Evolutionary conservation across 2,888 invertebrate species (phyloP).

Genomic region (Melanophora roralis): DNA sequence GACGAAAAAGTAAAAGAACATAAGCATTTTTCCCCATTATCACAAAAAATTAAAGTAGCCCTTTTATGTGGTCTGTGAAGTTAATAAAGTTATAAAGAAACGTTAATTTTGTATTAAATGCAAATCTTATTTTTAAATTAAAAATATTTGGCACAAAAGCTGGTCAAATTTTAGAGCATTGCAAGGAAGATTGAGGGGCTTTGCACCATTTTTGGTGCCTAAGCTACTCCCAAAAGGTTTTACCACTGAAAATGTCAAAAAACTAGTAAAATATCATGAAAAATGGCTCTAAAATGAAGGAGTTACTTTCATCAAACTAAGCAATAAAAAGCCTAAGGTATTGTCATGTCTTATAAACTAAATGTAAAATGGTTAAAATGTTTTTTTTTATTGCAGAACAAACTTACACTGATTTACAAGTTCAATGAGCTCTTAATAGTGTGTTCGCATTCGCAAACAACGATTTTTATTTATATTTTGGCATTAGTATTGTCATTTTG

Average conservation of each 20-base stretch:
- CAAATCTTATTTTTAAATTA: not conserved
- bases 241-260: constrained; percentile 36
- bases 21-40: constrained; percentile 47
- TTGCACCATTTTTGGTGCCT: constrained; percentile 50
- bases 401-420: constrained; percentile 4
- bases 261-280: constrained; percentile 25
- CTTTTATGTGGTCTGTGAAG: constrained; percentile 35
- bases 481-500: not conserved
- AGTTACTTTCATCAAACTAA: not conserved
- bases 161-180: constrained; percentile 23
- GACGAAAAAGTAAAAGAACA: constrained; percentile 45
- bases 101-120: not conserved
- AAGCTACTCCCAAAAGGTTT: constrained; percentile 43
- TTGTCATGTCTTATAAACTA: too few species aligned
- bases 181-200: constrained; percentile 38
- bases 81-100: constrained; percentile 31
- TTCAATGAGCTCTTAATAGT: not conserved
- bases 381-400: constrained; percentile 2
- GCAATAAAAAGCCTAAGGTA: not conserved
- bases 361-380: not conserved
- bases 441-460: not conserved
- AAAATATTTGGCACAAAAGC: too few species aligned
- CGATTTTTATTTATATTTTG: not conserved
- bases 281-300: constrained; percentile 26
- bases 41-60: constrained; percentile 12